These are phyloP conservation scores for Brienomyrus longianalis DNA, from an alignment of 2,113 vertebrate species.

Conservation along the genomic window DNA sequence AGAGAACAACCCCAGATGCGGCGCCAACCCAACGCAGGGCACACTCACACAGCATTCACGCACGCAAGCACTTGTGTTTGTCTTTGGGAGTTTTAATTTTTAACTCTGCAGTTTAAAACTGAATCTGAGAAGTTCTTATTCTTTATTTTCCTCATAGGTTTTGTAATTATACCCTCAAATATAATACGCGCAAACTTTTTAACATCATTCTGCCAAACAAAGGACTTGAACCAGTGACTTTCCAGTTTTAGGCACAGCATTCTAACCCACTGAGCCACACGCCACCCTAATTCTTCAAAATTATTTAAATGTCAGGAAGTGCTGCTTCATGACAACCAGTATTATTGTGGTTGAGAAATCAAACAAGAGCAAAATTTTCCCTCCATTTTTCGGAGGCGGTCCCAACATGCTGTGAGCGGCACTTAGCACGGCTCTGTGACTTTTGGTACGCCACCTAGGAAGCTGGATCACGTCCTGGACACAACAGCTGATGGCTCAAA, in stretches of 20 bases:
- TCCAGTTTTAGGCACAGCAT: not conserved
- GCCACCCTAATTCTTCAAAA: not conserved
- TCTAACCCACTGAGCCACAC: not conserved
- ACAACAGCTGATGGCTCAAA: not conserved
- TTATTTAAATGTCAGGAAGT: not conserved
- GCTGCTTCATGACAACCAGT: not conserved
- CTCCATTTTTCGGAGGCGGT: not conserved
- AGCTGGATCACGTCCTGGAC: not conserved
- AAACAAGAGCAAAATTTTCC: not conserved
- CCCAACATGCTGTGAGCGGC: not conserved
- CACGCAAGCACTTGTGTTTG: not conserved
- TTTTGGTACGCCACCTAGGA: not conserved
- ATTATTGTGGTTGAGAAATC: not conserved
- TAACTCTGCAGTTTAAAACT: not conserved
- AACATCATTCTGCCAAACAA: not conserved
- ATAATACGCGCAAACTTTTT: not conserved
- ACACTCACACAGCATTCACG: not conserved
- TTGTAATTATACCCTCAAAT: not conserved
- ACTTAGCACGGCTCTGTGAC: not conserved
- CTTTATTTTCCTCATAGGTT: not conserved
- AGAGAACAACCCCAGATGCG: no score
- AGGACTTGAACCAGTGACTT: not conserved
- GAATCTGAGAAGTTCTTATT: not conserved
- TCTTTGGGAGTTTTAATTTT: not conserved
- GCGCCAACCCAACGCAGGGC: not conserved